Base-by-base conservation (phyloP, 2,888 invertebrate species). In the Aricia artaxerxes region DNA sequence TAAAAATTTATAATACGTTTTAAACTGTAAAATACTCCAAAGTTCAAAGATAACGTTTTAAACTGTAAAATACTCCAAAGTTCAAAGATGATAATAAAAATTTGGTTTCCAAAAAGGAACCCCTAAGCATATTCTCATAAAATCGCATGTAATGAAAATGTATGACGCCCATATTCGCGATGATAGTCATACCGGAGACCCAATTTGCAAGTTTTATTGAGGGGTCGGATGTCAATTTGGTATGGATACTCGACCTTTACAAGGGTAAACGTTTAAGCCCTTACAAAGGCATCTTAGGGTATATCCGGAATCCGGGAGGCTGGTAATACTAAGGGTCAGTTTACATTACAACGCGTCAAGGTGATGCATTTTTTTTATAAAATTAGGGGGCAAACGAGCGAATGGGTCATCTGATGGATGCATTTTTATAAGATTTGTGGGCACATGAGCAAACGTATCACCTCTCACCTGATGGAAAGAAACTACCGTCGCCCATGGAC, bases 121-220 rank as follows among this genome's bases (percentile, higher is more conserved):
- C 5, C 13, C 35, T 38, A 35, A 35, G 35, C 35, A 35, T 5
- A 38, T 69, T 69, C 69, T 16, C 69, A 13, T 38, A 4, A 69
- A 69, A 35, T 69, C 13, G 4, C 11, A 11, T 35, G 35, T 35
- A 69, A 69, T 69, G 69, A 69, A 69, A 69, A 69, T 38, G 69
- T 11, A 69, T 38, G 69, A 13, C 35, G 13, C 5, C 69, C 69
- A 69, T 38, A 69, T 69, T 69, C 69, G 69, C 38, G 5, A 69
- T 69, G 35, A 38, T 35, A 69, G 69, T 69, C 13, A 69, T 38
- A 69, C 38, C 9, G 35, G 38, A 53, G 35, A 35, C 31, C 76
- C 53, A 76, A 75, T 75, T 75, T 75, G 75, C 44, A 75, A 76
- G 57, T 76, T 76, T 75, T 76, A 76, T 76, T 76, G 57, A 31